Evolutionary conservation across 2,113 vertebrate genomes (phyloP).

Genomic region (Callithrix jacchus): DNA sequence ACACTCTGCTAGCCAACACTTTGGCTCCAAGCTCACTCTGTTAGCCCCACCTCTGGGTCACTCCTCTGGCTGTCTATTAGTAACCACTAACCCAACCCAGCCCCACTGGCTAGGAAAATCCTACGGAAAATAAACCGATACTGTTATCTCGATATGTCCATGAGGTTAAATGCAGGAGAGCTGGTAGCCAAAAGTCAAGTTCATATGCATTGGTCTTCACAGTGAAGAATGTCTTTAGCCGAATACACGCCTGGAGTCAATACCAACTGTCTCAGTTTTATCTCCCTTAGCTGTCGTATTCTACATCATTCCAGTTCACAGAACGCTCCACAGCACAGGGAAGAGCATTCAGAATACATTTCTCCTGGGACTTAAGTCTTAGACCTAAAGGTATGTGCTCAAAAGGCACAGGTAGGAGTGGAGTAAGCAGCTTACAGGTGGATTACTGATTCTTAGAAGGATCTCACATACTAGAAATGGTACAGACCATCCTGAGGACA

Average conservation of each 20-base stretch:
- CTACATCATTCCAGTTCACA: not conserved
- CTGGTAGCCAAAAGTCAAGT: not conserved
- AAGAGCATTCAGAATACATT: not conserved
- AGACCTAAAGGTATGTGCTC: not conserved
- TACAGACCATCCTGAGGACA: not conserved
- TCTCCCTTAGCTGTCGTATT: not conserved
- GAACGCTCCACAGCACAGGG: not conserved
- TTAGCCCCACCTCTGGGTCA: not conserved
- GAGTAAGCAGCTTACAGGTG: not conserved
- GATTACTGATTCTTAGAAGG: not conserved
- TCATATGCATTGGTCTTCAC: not conserved
- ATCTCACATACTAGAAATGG: not conserved
- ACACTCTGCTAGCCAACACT: not conserved
- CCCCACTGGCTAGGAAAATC: rapidly evolving
- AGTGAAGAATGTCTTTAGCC: not conserved
- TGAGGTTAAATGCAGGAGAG: not conserved
- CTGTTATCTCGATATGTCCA: not conserved
- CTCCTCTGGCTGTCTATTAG: not conserved
- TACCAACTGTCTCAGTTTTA: not conserved
- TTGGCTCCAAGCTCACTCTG: not conserved
- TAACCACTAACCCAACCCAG: not conserved
- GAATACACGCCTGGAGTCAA: not conserved
- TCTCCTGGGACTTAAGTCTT: not conserved
- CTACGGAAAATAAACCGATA: not conserved
- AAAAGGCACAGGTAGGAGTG: not conserved